Evolutionary conservation across 2,113 vertebrate genomes (phyloP).

Genomic region (Plotosus lineatus): DNA sequence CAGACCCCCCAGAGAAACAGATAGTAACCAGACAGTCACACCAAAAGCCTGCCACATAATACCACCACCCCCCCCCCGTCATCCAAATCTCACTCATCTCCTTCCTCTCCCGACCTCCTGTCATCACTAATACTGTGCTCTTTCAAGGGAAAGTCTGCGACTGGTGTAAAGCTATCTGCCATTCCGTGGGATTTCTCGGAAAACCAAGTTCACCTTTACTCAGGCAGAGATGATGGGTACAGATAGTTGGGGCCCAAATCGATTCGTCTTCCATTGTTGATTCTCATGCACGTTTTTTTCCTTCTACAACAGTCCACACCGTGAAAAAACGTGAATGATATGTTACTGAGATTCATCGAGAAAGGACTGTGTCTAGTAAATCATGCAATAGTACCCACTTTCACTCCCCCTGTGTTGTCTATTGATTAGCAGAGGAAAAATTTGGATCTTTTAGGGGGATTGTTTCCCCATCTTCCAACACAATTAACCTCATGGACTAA

Average conservation of each 20-base stretch:
- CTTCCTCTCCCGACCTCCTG: slow-evolving; percentile 65
- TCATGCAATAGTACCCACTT: background rate
- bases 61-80: slow-evolving; percentile 61
- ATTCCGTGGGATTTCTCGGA: slow-evolving; percentile 73
- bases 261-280: slow-evolving; percentile 60
- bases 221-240: slow-evolving; percentile 70
- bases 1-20: slow-evolving; percentile 64
- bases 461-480: background rate
- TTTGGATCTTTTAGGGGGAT: background rate
- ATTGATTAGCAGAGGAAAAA: background rate
- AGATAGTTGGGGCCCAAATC: slow-evolving; percentile 67
- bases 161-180: slow-evolving; percentile 74
- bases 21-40: slow-evolving; percentile 74
- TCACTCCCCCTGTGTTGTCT: background rate
- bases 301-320: slow-evolving; percentile 31
- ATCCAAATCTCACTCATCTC: slow-evolving; percentile 68
- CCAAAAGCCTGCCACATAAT: slow-evolving; percentile 72
- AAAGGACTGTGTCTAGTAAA: background rate
- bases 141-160: slow-evolving; percentile 65
- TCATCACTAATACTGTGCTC: slow-evolving; percentile 77
- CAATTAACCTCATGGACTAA: background rate
- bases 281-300: slow-evolving; percentile 44
- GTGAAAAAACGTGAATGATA: slow-evolving; percentile 27
- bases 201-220: slow-evolving; percentile 79
- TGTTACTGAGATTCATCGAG: background rate